phyloP scores from a whole-genome alignment of 2,113 vertebrate species.

The Aix galericulata region DNA sequence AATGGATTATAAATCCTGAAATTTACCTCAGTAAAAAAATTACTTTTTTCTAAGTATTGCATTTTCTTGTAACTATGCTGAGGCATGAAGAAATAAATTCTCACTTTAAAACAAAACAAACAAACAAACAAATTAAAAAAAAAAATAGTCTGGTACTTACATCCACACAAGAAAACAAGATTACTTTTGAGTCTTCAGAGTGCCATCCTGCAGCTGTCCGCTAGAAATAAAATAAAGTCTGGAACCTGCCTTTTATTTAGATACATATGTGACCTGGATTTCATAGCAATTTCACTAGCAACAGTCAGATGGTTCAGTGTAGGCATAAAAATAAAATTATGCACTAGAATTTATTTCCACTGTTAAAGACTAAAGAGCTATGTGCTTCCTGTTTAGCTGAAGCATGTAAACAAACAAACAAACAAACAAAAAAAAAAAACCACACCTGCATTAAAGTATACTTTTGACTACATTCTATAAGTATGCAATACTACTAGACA shows the following conservation, averaged over 20 bases:
- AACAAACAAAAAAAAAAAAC: no score
- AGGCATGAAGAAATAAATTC: not conserved
- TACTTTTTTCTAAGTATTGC: not conserved
- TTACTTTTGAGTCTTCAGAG: not conserved
- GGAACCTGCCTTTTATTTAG: not conserved
- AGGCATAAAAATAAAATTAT: not conserved
- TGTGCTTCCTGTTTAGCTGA: not conserved
- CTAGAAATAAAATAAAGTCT: slow-evolving; percentile 2
- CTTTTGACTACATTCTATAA: not conserved
- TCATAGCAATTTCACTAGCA: not conserved
- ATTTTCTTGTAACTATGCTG: not conserved
- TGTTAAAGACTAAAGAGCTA: not conserved
- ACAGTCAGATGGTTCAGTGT: not conserved
- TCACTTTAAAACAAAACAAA: no score
- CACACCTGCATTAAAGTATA: not conserved
- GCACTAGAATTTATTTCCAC: not conserved
- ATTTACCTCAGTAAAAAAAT: not conserved
- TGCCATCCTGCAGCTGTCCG: not conserved
- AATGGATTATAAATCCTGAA: not conserved
- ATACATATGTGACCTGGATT: not conserved
- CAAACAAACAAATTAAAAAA: no score
- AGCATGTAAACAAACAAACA: not conserved
- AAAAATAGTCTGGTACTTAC: not conserved
- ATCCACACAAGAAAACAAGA: not conserved
- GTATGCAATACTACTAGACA: not conserved